Percentiles rank a stretch among this genome's conserved stretches.
Evolutionary conservation across 2,888 invertebrate species (phyloP).

Genomic region (Heliconius charithonia): DNA sequence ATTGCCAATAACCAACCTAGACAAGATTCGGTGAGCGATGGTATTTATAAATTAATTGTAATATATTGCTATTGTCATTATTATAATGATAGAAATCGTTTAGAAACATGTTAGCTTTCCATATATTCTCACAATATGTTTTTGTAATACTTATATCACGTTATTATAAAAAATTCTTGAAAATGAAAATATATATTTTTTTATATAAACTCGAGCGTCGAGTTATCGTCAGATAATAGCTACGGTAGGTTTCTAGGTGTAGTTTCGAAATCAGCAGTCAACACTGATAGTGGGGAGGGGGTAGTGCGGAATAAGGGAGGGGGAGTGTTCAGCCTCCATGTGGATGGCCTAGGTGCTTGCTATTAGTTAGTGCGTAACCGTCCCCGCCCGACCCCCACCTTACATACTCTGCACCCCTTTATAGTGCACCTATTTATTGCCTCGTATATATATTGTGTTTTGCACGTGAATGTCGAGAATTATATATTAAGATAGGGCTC

Average conservation of each 20-base stretch:
- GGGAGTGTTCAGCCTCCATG: constrained; percentile 33
- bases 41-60: neutral
- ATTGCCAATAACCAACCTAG: neutral
- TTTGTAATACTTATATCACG: no score
- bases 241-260: neutral
- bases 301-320: constrained; percentile 31
- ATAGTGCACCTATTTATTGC: constrained; percentile 23
- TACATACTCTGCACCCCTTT: constrained; percentile 35
- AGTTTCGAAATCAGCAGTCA: constrained; percentile 18
- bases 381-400: constrained; percentile 35
- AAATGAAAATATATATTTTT: no score
- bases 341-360: constrained; percentile 43
- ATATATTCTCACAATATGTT: no score
- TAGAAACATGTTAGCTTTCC: no score
- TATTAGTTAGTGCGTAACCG: constrained; percentile 43
- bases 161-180: no score
- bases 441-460: neutral
- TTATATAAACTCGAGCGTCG: neutral
- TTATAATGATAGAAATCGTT: no score
- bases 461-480: neutral
- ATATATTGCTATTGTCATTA: no score
- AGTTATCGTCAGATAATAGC: neutral
- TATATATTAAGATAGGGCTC: neutral
- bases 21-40: neutral
- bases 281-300: constrained; percentile 28